Conservation (phyloP, 37 sponge, comb jelly and placozoan genomes). For the Chondrilla cf. caribensis region DNA sequence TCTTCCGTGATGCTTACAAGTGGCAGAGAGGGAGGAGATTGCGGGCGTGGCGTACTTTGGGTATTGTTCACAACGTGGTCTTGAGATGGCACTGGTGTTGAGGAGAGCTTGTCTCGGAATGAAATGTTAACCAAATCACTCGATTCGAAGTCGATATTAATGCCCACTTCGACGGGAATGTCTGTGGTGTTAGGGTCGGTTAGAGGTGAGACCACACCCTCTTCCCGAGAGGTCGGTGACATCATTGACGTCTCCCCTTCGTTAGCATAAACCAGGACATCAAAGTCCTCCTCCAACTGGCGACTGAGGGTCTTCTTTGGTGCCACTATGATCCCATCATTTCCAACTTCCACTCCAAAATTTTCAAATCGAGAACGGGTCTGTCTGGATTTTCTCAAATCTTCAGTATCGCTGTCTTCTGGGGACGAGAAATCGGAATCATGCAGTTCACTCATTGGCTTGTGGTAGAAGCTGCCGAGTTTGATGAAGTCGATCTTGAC, state of each 20-base stretch:
- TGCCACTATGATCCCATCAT: neutral
- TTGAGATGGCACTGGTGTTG: too few relatives aligned
- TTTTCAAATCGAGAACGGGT: conserved; percentile 1
- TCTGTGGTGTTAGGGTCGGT: neutral
- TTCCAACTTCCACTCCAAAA: conserved; percentile 1
- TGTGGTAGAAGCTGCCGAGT: conserved; percentile 6
- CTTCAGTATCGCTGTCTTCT: conserved; percentile 14
- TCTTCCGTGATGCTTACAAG: too few relatives aligned
- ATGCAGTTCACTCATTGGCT: neutral
- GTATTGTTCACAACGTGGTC: too few relatives aligned
- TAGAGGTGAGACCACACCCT: neutral
- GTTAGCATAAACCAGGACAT: neutral
- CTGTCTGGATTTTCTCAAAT: neutral
- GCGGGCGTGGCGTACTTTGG: too few relatives aligned
- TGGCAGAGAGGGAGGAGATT: too few relatives aligned
- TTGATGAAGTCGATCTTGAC: conserved; percentile 17
- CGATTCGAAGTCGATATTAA: neutral
- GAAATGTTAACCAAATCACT: neutral
- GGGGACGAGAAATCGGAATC: conserved; percentile 20
- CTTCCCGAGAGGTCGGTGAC: neutral
- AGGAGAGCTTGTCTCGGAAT: too few relatives aligned
- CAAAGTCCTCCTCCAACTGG: neutral
- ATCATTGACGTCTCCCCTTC: neutral
- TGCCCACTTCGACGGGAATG: neutral
- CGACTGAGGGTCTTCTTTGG: neutral